These are phyloP conservation scores for Cebidichthys violaceus DNA, from an alignment of 2,113 vertebrate species.

Conservation along the genomic window DNA sequence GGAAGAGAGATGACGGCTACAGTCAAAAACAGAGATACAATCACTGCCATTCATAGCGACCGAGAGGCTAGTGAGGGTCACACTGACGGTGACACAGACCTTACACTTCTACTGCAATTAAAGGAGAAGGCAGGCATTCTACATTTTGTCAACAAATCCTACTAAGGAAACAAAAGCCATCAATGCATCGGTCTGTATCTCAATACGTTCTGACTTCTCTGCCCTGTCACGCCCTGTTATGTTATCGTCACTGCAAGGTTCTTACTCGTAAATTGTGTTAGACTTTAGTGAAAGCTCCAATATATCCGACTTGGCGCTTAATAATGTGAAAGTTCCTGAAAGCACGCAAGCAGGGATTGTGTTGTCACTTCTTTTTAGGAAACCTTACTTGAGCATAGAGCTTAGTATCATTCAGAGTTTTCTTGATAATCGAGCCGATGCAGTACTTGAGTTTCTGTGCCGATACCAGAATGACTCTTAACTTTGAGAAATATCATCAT, in stretches of 20 bases:
- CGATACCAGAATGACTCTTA: background rate
- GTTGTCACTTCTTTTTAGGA: background rate
- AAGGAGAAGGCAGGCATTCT: constrained; percentile 19
- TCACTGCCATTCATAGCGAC: constrained; percentile 56
- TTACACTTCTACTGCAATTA: background rate
- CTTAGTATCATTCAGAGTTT: background rate
- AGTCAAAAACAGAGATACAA: constrained; percentile 58
- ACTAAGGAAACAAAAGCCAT: background rate
- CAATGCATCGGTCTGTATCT: background rate
- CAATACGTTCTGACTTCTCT: background rate
- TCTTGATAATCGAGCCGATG: background rate
- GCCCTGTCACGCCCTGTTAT: background rate
- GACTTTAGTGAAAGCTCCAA: background rate
- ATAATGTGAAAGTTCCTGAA: background rate
- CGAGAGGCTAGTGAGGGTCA: constrained; percentile 20
- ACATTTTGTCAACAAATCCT: background rate
- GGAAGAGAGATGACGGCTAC: constrained; percentile 42
- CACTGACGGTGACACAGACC: constrained; percentile 8
- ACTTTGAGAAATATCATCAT: background rate
- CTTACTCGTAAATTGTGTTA: background rate
- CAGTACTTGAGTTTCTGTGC: background rate
- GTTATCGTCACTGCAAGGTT: background rate
- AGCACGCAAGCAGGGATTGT: background rate
- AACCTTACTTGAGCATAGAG: background rate
- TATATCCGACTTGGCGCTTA: too few species aligned